A percentile compares a stretch with the other conserved stretches of the same genome.
Conservation (phyloP, 2,888 invertebrate genomes). For the Cantharis lateralis region DNA sequence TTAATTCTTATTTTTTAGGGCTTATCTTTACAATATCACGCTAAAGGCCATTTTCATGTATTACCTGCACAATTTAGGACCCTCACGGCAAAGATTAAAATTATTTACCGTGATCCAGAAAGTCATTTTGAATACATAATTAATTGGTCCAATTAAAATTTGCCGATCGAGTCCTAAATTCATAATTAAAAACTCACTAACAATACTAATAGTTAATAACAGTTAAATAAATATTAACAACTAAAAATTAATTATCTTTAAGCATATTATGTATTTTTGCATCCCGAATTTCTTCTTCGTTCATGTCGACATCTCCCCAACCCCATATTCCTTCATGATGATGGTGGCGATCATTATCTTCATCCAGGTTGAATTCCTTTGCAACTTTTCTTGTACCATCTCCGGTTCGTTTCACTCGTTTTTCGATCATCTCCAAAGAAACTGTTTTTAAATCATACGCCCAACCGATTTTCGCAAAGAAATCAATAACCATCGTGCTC, state of each 20-base stretch:
- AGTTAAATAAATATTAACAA: background rate
- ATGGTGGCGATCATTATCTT: conserved; percentile 54
- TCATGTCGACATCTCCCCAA: conserved; percentile 81
- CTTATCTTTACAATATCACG: background rate
- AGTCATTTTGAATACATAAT: no score
- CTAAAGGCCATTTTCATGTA: background rate
- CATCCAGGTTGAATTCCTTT: conserved; percentile 39
- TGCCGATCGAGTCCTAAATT: no score
- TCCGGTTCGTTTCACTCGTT: conserved; percentile 23
- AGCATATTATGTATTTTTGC: conserved; percentile 42
- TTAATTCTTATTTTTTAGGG: background rate
- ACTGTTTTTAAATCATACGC: conserved; percentile 87
- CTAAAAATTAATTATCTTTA: conserved; percentile 26
- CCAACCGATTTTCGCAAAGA: conserved; percentile 64
- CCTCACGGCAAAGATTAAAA: background rate
- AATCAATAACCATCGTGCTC: conserved; percentile 48
- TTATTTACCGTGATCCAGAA: background rate
- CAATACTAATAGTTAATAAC: background rate
- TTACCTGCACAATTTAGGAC: background rate
- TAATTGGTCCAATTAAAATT: no score
- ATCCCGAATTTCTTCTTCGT: conserved; percentile 63
- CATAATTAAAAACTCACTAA: no score
- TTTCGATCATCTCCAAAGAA: conserved; percentile 65
- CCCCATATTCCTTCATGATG: conserved; percentile 72
- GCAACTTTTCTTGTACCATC: conserved; percentile 36